Percentiles rank a stretch among this genome's conserved stretches.
Conservation (phyloP, 2,888 invertebrate genomes). For the Invenusta paracnida region DNA sequence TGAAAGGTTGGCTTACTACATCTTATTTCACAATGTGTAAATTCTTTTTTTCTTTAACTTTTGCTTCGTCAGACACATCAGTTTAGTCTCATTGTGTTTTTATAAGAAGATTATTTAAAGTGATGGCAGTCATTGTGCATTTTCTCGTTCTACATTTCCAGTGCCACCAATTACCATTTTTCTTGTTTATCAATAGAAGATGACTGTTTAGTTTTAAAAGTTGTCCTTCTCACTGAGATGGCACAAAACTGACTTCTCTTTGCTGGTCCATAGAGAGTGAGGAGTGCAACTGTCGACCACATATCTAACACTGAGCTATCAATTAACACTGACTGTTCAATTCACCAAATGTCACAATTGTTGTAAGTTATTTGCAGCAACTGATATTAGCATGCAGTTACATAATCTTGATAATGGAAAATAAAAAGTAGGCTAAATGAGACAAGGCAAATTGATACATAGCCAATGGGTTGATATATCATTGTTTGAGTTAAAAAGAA, state of each 20-base stretch:
- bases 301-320: neutral
- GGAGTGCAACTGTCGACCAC: neutral
- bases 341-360: neutral
- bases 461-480: too few species aligned
- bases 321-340: neutral
- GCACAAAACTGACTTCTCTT: neutral
- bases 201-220: neutral
- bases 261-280: neutral
- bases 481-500: too few species aligned
- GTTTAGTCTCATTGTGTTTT: neutral
- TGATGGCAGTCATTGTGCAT: neutral
- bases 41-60: neutral
- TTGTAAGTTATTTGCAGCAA: neutral
- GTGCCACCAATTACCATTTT: neutral
- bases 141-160: slow-evolving; percentile 5
- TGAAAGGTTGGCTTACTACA: slow-evolving; percentile 1
- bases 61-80: neutral
- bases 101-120: neutral
- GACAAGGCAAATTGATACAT: neutral
- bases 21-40: neutral
- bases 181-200: too few species aligned
- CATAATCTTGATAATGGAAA: neutral
- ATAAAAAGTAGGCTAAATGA: neutral
- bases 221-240: neutral
- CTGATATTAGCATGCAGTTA: too few species aligned